These are phyloP conservation scores for Indri indri DNA, from an alignment of 2,113 vertebrate species.

Conservation along the genomic window DNA sequence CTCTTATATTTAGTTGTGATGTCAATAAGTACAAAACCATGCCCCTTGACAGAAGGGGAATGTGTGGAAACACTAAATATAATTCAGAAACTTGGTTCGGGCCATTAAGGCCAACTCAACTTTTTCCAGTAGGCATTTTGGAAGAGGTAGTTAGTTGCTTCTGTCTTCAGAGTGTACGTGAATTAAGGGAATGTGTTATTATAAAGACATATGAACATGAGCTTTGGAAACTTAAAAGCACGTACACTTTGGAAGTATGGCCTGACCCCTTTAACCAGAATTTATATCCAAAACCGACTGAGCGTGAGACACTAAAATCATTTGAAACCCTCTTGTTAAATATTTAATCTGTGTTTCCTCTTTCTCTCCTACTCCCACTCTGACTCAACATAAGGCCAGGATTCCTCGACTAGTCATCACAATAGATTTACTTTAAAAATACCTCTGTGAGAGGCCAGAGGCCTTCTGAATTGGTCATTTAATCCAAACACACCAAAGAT, in stretches of 20 bases:
- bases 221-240: conserved; percentile 29
- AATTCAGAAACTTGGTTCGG: neutral
- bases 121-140: neutral
- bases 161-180: neutral
- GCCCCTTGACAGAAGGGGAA: neutral
- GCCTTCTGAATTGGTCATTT: conserved; percentile 43
- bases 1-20: neutral
- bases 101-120: neutral
- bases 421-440: conserved; percentile 52
- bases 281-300: conserved; percentile 32
- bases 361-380: neutral
- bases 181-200: conserved; percentile 15
- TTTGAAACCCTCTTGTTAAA: conserved; percentile 51
- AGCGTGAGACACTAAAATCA: neutral
- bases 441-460: neutral
- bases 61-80: neutral
- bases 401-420: conserved; percentile 41
- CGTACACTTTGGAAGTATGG: neutral
- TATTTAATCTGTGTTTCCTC: conserved; percentile 61
- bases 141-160: neutral
- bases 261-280: conserved; percentile 48
- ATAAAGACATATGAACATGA: neutral
- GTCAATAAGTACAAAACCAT: neutral
- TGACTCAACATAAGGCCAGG: conserved; percentile 46
- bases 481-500: neutral